Percentiles rank a stretch among this genome's conserved stretches.
Evolutionary conservation across 2,113 vertebrate species (phyloP).

Genomic region (Pavo muticus): DNA sequence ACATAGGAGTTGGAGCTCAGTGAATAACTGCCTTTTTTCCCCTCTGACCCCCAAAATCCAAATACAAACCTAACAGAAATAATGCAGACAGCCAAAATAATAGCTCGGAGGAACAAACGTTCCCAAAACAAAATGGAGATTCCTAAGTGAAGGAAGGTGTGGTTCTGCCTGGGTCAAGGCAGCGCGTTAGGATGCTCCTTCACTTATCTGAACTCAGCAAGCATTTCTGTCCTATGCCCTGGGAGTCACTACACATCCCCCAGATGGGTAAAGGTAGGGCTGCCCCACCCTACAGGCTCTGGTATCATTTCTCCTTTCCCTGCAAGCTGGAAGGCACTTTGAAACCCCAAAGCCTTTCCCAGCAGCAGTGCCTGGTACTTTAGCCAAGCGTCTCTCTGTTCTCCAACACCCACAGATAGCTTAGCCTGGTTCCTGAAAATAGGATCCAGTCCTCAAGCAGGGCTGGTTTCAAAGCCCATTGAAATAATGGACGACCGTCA

Average conservation of each 20-base stretch:
- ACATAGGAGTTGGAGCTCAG: not conserved
- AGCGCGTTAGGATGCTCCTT: accelerated
- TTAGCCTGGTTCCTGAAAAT: not conserved
- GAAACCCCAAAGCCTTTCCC: not conserved
- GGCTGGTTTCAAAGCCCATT: not conserved
- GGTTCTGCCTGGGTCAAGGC: not conserved
- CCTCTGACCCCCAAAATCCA: accelerated
- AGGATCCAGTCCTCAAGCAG: not conserved
- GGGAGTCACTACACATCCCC: not conserved
- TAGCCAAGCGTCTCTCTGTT: not conserved
- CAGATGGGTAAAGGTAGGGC: not conserved
- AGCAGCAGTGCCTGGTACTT: not conserved
- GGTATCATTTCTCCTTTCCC: not conserved
- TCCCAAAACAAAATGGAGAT: not conserved
- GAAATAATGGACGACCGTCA: not conserved
- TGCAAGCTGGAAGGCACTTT: not conserved
- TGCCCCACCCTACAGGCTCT: accelerated
- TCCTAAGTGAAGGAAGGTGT: not conserved
- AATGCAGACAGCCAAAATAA: not conserved
- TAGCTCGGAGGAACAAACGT: not conserved
- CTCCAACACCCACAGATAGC: not conserved
- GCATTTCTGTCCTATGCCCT: not conserved
- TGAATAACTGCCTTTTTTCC: not conserved
- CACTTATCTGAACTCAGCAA: not conserved
- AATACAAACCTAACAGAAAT: not conserved